Conservation (phyloP, 2,888 invertebrate genomes). For the Ypsolopha sequella region DNA sequence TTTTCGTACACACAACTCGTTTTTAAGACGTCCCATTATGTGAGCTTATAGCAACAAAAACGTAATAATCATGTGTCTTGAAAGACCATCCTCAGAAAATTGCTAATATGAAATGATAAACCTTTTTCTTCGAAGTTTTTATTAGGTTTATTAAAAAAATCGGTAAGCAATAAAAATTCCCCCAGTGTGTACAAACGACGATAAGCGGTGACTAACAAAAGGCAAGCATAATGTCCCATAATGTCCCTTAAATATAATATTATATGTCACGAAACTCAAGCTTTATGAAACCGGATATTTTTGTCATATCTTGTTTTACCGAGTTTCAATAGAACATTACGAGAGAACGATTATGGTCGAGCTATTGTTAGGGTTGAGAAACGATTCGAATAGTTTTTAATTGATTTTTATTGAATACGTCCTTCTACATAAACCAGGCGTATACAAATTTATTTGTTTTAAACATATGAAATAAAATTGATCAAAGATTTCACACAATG, state of each 20-base stretch:
- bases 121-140: no score
- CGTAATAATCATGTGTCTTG: background rate
- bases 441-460: no score
- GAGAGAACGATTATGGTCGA: conserved; percentile 2
- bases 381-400: no score
- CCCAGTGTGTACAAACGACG: background rate
- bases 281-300: conserved; percentile 71
- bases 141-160: background rate
- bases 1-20: conserved; percentile 18
- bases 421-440: no score
- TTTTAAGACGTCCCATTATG: conserved; percentile 12
- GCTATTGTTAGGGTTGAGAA: no score
- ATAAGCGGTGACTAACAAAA: conserved; percentile 42
- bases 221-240: conserved; percentile 29
- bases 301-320: conserved; percentile 63
- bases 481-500: no score
- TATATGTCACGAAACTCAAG: conserved; percentile 64
- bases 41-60: background rate
- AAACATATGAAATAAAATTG: no score
- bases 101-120: no score
- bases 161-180: background rate
- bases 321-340: conserved; percentile 48
- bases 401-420: no score
- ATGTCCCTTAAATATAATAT: conserved; percentile 67
- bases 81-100: no score